Conservation (phyloP, 2,113 vertebrate genomes). For the Empidonax alnorum region DNA sequence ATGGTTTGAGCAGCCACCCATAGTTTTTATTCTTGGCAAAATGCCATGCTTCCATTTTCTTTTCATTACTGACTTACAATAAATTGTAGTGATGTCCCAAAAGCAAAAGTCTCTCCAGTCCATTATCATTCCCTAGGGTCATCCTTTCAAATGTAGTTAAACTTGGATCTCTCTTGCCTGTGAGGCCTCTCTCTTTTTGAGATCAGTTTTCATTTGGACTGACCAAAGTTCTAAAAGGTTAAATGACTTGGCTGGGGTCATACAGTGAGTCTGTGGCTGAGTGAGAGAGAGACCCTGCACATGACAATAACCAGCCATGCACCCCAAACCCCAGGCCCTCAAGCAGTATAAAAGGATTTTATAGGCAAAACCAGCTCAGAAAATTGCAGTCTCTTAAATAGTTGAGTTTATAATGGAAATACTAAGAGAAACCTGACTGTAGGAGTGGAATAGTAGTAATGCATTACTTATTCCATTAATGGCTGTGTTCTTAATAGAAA, state of each 20-base stretch:
- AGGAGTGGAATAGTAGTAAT: slow-evolving; percentile 43
- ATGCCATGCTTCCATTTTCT: slow-evolving; percentile 43
- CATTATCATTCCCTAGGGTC: slow-evolving; percentile 49
- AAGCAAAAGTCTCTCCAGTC: slow-evolving; percentile 19
- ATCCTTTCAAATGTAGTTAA: slow-evolving; percentile 31
- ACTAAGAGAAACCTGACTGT: slow-evolving; percentile 43
- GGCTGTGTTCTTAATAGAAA: slow-evolving; percentile 70
- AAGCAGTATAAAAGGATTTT: slow-evolving; percentile 35
- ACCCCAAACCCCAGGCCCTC: neutral
- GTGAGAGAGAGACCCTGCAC: neutral
- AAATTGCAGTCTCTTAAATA: slow-evolving; percentile 43
- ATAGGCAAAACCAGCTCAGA: slow-evolving; percentile 14
- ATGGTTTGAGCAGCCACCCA: neutral
- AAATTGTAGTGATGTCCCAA: slow-evolving; percentile 55
- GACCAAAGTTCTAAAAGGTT: slow-evolving; percentile 1
- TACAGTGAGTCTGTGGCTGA: neutral
- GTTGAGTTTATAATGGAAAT: slow-evolving; percentile 49
- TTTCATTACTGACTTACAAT: slow-evolving; percentile 48
- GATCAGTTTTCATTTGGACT: neutral
- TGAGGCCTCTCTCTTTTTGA: neutral
- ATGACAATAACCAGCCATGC: neutral
- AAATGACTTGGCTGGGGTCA: slow-evolving; percentile 20
- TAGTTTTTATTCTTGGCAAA: slow-evolving; percentile 28
- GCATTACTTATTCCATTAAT: slow-evolving; percentile 72
- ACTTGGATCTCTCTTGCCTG: slow-evolving; percentile 14